Percentiles rank a stretch among this genome's conserved stretches.
Conservation (phyloP, 2,888 invertebrate genomes). For the Mesoligia furuncula region DNA sequence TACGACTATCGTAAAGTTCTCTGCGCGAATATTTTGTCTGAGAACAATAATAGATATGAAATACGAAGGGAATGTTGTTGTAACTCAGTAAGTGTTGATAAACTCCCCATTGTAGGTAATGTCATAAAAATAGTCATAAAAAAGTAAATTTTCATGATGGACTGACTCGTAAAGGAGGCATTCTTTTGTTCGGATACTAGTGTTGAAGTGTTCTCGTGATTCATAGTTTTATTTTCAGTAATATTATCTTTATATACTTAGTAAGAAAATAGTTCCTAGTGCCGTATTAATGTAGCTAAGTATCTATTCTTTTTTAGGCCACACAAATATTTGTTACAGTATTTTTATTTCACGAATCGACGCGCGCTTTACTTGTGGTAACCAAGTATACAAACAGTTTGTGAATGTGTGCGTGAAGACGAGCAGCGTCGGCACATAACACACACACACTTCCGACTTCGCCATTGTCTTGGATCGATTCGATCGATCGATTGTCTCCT, state of each 20-base stretch:
- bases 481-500: too few relatives aligned
- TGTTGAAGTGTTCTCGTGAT: conserved; percentile 25
- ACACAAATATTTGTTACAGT: background rate
- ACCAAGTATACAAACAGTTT: background rate
- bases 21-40: conserved; percentile 69
- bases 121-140: conserved; percentile 56
- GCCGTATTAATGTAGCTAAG: background rate
- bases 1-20: conserved; percentile 76
- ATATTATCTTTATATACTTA: background rate
- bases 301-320: background rate
- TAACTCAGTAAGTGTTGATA: conserved; percentile 64
- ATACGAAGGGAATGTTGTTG: conserved; percentile 52
- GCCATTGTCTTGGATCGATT: too few relatives aligned
- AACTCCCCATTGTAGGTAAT: conserved; percentile 48
- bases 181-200: conserved; percentile 40
- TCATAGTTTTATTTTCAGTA: conserved; percentile 26
- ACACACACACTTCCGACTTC: too few relatives aligned
- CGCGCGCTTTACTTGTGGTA: background rate
- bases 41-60: conserved; percentile 71
- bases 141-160: conserved; percentile 54
- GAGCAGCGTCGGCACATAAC: too few relatives aligned
- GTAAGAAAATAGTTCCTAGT: background rate
- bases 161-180: conserved; percentile 39
- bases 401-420: background rate
- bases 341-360: background rate